Evolutionary conservation across 2,113 vertebrate species (phyloP).

Genomic region (Pagrus major): DNA sequence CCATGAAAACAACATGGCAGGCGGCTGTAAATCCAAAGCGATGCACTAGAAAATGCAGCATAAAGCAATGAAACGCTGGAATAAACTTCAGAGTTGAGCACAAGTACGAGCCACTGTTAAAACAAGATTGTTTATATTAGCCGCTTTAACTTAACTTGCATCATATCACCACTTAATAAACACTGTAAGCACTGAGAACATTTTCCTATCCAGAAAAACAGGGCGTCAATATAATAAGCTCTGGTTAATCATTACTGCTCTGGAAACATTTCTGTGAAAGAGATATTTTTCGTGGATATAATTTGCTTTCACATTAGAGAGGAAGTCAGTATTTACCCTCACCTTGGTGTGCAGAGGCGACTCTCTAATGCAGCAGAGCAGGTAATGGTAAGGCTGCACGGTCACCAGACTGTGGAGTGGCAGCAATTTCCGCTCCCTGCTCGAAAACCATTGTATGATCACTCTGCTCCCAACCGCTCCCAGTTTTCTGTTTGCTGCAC

Average conservation of each 20-base stretch:
- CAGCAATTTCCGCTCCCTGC: slow-evolving; percentile 20
- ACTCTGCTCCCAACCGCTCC: not conserved
- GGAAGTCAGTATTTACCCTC: not conserved
- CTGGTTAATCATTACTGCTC: not conserved
- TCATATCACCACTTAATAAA: not conserved
- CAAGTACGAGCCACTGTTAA: not conserved
- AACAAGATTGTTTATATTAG: too few relatives aligned
- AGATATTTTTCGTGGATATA: too few relatives aligned
- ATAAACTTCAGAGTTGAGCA: too few relatives aligned
- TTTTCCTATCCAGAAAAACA: not conserved
- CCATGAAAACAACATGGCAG: too few relatives aligned
- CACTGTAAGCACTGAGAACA: too few relatives aligned
- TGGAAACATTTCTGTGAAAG: slow-evolving; percentile 7
- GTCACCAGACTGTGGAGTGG: not conserved
- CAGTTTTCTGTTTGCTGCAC: slow-evolving; percentile 26
- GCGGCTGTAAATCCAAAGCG: too few relatives aligned
- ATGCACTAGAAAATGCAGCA: too few relatives aligned
- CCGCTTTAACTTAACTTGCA: too few relatives aligned
- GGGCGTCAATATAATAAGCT: not conserved
- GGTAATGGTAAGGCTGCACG: not conserved
- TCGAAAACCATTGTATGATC: slow-evolving; percentile 24
- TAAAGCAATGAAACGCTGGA: too few relatives aligned
- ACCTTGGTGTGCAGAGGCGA: not conserved
- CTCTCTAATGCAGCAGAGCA: not conserved
- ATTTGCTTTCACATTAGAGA: not conserved